These are phyloP conservation scores for Taurulus bubalis DNA, from an alignment of 2,113 vertebrate species.

Conservation along the genomic window DNA sequence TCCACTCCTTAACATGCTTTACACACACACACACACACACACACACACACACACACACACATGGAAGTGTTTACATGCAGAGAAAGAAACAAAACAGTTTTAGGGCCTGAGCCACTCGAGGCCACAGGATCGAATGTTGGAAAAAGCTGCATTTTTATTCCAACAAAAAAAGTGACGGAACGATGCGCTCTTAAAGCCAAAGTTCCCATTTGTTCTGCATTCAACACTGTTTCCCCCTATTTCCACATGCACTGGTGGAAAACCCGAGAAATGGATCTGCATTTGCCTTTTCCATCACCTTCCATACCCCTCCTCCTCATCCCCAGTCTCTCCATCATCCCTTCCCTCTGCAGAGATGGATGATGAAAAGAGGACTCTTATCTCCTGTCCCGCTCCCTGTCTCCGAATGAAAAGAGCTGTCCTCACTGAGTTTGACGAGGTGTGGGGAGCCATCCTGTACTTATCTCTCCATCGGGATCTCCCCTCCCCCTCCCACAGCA, in stretches of 20 bases:
- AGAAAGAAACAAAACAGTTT: constrained; percentile 37
- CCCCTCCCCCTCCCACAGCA: constrained; percentile 2
- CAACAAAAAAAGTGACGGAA: constrained; percentile 55
- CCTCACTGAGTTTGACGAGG: constrained; percentile 29
- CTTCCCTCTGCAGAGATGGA: background rate
- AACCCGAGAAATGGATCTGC: constrained; percentile 47
- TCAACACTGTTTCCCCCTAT: constrained; percentile 39
- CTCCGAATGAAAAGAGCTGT: constrained; percentile 49
- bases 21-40: constrained; percentile 68
- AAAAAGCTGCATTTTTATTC: constrained; percentile 56
- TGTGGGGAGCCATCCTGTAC: constrained; percentile 24
- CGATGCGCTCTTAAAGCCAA: constrained; percentile 67
- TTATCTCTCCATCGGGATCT: constrained; percentile 40
- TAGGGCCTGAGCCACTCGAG: constrained; percentile 56
- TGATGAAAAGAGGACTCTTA: constrained; percentile 30
- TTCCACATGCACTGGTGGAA: constrained; percentile 51
- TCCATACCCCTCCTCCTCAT: background rate
- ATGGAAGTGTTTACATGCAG: constrained; percentile 74
- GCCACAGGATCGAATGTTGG: constrained; percentile 55
- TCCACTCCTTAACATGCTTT: constrained; percentile 53
- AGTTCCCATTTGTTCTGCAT: constrained; percentile 70
- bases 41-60: constrained; percentile 70
- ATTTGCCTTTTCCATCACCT: constrained; percentile 5
- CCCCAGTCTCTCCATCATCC: background rate
- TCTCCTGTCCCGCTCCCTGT: constrained; percentile 37